Conservation (phyloP, 2,797 vertebrate species). For the Apogon hyalosoma region DNA sequence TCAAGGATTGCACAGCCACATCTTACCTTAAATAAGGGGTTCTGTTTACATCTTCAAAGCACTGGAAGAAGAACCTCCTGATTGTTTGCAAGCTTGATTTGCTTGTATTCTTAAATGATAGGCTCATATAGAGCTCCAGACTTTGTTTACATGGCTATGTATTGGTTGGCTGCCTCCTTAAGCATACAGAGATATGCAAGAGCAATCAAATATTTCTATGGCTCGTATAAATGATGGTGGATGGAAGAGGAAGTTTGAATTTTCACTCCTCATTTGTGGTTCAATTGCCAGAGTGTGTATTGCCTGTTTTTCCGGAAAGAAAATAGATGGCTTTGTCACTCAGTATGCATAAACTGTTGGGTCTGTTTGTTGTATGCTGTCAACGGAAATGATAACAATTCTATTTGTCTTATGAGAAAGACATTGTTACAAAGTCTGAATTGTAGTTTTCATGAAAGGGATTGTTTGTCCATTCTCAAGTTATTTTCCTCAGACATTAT, state of each 20-base stretch:
- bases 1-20: constrained; percentile 68
- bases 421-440: constrained; percentile 75
- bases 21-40: constrained; percentile 73
- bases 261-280: constrained; percentile 83
- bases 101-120: constrained; percentile 77
- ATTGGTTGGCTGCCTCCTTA: constrained; percentile 75
- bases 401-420: constrained; percentile 78
- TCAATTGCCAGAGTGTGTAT: constrained; percentile 81
- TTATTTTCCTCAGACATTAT: constrained; percentile 70
- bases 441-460: constrained; percentile 69
- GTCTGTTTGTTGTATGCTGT: constrained; percentile 77
- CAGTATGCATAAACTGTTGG: constrained; percentile 81
- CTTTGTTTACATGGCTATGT: constrained; percentile 62
- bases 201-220: constrained; percentile 83
- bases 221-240: constrained; percentile 76
- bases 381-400: constrained; percentile 81
- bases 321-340: constrained; percentile 85
- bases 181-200: constrained; percentile 80
- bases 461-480: constrained; percentile 76
- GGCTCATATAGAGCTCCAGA: constrained; percentile 72
- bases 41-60: constrained; percentile 77
- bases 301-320: constrained; percentile 77
- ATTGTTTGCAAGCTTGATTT: constrained; percentile 75
- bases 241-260: constrained; percentile 75
- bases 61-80: constrained; percentile 60